phyloP scores from a whole-genome alignment of 2,797 vertebrate species.

The Eurystomus glaucurus region DNA sequence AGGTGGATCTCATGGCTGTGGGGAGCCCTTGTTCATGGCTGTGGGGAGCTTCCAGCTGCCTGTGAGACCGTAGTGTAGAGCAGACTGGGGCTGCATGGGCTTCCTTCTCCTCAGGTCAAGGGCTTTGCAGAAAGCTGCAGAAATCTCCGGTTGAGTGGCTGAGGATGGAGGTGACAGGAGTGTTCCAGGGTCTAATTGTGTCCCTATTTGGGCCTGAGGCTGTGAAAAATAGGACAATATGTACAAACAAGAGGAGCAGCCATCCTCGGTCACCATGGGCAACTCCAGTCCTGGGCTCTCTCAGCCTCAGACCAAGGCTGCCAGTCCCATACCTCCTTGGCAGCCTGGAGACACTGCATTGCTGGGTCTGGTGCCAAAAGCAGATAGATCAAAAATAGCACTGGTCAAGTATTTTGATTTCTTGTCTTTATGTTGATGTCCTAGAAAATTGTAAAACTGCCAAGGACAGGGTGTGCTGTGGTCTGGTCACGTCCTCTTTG shows the following conservation, averaged over 20 bases:
- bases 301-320: neutral
- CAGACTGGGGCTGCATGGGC: neutral
- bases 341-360: rapidly evolving
- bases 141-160: no score
- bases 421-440: neutral
- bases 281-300: no score
- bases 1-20: neutral
- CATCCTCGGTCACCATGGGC: neutral
- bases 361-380: neutral
- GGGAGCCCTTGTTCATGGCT: neutral
- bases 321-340: rapidly evolving
- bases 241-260: neutral
- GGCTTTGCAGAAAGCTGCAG: neutral
- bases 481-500: rapidly evolving
- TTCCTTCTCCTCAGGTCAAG: neutral
- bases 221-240: no score
- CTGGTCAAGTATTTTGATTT: neutral
- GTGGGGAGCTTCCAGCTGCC: neutral
- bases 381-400: neutral
- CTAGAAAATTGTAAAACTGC: neutral
- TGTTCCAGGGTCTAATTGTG: neutral
- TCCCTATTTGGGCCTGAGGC: no score
- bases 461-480: neutral
- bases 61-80: neutral
- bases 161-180: neutral